These are phyloP conservation scores for Drosophila falleni DNA, from an alignment of 2,888 invertebrate genomes.

Conservation along the genomic window DNA sequence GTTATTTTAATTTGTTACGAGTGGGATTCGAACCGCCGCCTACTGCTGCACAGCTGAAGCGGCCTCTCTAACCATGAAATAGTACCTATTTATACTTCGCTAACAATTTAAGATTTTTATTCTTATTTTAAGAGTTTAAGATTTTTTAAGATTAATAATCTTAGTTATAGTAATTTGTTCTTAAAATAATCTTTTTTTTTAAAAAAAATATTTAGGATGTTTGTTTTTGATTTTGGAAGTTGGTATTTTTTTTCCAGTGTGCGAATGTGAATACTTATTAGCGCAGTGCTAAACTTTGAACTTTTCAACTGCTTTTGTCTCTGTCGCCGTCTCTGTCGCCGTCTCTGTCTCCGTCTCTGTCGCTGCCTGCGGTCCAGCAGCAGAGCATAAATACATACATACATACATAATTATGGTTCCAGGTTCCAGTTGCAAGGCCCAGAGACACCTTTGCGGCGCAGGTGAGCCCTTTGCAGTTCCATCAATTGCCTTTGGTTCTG, in stretches of 20 bases:
- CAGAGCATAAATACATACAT: slow-evolving; percentile 12
- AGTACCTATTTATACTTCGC: no score
- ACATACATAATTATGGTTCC: slow-evolving; percentile 22
- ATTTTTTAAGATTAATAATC: no score
- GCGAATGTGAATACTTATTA: slow-evolving; percentile 26
- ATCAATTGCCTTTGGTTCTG: slow-evolving; percentile 33
- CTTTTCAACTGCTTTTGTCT: slow-evolving; percentile 20
- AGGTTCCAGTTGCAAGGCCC: slow-evolving; percentile 12
- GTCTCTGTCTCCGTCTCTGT: background rate
- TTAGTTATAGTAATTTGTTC: no score
- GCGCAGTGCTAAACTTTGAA: slow-evolving; percentile 49
- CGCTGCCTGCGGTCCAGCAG: background rate
- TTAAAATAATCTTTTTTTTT: no score
- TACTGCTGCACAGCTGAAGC: no score
- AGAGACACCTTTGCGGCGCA: slow-evolving; percentile 20
- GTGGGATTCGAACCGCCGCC: no score
- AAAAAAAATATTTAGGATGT: no score
- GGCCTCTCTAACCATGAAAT: no score
- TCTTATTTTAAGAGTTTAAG: no score
- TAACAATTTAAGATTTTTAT: no score
- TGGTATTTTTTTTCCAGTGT: no score
- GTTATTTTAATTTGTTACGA: no score
- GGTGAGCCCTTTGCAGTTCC: slow-evolving; percentile 4
- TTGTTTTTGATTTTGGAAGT: background rate
- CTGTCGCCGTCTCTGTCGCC: background rate